Conservation (phyloP, 2,888 invertebrate species). For the Eupelmus urozonus region DNA sequence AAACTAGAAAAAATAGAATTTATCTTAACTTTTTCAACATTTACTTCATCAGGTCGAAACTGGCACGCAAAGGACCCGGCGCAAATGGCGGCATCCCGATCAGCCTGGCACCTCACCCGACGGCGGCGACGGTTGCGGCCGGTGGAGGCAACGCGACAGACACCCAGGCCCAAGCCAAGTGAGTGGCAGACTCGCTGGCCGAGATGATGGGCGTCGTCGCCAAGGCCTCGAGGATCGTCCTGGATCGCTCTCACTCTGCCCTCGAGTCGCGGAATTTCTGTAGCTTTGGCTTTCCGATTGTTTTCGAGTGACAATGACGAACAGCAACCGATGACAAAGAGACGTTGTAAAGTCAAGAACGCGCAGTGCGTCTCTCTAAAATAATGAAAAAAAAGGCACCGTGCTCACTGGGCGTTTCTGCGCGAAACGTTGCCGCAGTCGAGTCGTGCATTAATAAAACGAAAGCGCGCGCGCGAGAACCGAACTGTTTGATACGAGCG, state of each 20-base stretch:
- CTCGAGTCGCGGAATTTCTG: conserved; percentile 72
- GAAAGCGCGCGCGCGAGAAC: not conserved
- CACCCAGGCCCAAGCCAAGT: conserved; percentile 73
- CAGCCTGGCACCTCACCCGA: conserved; percentile 59
- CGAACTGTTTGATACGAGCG: not conserved
- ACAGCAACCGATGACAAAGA: not conserved
- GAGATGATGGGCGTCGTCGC: conserved; percentile 71
- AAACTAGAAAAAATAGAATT: too few species aligned
- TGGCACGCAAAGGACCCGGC: conserved; percentile 74
- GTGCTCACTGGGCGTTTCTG: conserved; percentile 33
- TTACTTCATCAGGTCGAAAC: conserved; percentile 71
- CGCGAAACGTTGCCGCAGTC: conserved; percentile 28
- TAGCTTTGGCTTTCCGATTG: conserved; percentile 73
- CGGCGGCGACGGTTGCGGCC: conserved; percentile 13
- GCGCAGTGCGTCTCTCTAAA: conserved; percentile 7
- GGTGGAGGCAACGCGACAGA: conserved; percentile 60
- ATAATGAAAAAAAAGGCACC: not conserved
- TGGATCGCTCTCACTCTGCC: conserved; percentile 72
- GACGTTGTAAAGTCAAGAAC: not conserved
- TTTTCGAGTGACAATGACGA: conserved; percentile 68
- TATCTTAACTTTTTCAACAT: not conserved
- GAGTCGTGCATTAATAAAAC: conserved; percentile 2
- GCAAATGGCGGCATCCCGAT: conserved; percentile 67
- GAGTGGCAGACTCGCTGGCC: conserved; percentile 73
- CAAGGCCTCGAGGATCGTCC: conserved; percentile 71